Evolutionary conservation across 2,797 vertebrate species (phyloP).

Genomic region (Balearica regulorum): DNA sequence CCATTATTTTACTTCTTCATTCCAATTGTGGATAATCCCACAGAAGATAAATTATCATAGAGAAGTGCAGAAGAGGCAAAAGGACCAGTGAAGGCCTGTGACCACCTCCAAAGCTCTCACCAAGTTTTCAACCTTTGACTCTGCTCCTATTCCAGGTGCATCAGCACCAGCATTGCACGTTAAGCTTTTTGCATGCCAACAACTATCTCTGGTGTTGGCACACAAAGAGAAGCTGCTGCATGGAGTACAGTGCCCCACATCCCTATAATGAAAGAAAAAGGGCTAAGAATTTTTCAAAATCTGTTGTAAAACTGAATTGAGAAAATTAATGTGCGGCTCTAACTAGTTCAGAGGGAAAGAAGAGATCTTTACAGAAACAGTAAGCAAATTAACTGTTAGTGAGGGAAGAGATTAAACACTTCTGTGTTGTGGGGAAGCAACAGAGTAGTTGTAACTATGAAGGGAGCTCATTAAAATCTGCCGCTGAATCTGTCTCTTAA

Average conservation of each 20-base stretch:
- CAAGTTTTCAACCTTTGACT: neutral
- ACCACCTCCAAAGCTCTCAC: neutral
- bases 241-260: neutral
- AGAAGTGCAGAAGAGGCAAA: neutral
- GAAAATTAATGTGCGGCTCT: neutral
- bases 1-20: neutral
- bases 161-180: neutral
- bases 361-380: neutral
- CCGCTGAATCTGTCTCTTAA: neutral
- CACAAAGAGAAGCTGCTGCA: neutral
- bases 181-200: neutral
- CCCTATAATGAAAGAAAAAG: neutral
- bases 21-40: neutral
- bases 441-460: neutral
- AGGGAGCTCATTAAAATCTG: constrained; percentile 32
- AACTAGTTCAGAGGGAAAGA: neutral
- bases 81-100: neutral
- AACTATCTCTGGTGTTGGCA: neutral
- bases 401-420: neutral
- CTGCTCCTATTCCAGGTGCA: neutral
- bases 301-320: neutral
- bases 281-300: neutral
- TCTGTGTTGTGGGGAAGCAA: neutral
- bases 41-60: neutral
- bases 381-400: neutral